These are phyloP conservation scores for Charanyca ferruginea DNA, from an alignment of 2,888 invertebrate species.

Conservation along the genomic window DNA sequence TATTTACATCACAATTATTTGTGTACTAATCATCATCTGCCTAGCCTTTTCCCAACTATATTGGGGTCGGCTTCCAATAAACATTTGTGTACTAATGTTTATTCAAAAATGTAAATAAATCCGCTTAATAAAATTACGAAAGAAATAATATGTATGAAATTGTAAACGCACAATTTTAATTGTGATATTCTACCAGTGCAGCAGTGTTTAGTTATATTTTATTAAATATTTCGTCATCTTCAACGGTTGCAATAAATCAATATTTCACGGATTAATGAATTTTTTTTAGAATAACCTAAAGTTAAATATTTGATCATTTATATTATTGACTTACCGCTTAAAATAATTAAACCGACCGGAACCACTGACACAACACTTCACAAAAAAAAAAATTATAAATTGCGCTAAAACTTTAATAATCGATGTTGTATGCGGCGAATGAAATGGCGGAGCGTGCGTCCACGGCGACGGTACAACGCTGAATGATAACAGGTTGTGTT, in stretches of 20 bases:
- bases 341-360: conserved; percentile 40
- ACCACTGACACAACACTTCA: conserved; percentile 59
- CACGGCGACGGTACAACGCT: conserved; percentile 71
- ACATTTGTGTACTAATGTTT: neutral
- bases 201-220: neutral
- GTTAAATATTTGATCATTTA: neutral
- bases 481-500: conserved; percentile 78
- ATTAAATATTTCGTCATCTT: neutral
- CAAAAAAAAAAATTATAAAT: conserved; percentile 21
- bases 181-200: neutral
- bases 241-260: neutral
- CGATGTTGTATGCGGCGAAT: conserved; percentile 52
- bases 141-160: neutral
- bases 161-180: neutral
- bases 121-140: neutral
- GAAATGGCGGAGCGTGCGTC: conserved; percentile 71
- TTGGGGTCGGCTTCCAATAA: too few species aligned
- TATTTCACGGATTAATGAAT: too few species aligned
- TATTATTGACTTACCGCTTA: conserved; percentile 50
- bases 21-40: neutral
- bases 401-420: conserved; percentile 60
- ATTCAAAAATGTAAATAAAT: neutral
- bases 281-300: too few species aligned
- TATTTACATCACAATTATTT: neutral
- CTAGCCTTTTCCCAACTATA: too few species aligned